A percentile compares a stretch with the other conserved stretches of the same genome.
Conservation (phyloP, 2,113 vertebrate genomes). For the Lophius piscatorius region DNA sequence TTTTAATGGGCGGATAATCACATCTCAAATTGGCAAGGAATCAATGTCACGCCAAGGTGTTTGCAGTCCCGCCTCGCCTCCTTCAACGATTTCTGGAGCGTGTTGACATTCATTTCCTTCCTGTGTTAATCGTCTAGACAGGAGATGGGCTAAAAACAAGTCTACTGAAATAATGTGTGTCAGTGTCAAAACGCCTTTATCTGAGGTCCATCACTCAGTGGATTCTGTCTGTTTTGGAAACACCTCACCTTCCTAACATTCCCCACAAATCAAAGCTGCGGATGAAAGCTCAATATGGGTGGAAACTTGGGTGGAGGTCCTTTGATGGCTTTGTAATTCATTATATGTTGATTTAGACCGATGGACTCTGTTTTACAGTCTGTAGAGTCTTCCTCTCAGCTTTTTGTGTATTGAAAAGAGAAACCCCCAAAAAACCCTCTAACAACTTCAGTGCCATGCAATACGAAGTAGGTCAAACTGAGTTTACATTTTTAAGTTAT, state of each 20-base stretch:
- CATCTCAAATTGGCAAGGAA: conserved; percentile 20
- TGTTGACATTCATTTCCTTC: conserved; percentile 40
- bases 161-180: neutral
- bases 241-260: neutral
- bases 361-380: conserved; percentile 1
- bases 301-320: neutral
- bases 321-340: neutral
- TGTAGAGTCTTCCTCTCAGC: conserved; percentile 1
- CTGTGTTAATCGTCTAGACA: conserved; percentile 4
- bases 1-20: too few species aligned
- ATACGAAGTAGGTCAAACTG: too few species aligned
- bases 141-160: neutral
- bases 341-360: neutral
- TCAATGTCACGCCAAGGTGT: conserved; percentile 18
- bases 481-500: too few species aligned
- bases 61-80: conserved; percentile 4
- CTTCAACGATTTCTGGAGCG: conserved; percentile 17
- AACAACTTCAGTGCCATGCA: neutral
- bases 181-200: neutral
- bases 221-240: neutral
- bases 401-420: too few species aligned
- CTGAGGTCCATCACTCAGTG: too few species aligned
- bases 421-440: neutral
- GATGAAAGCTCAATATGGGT: neutral
- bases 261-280: neutral